These are phyloP conservation scores for Copidosoma aretas DNA, from an alignment of 2,888 invertebrate species.

Conservation along the genomic window DNA sequence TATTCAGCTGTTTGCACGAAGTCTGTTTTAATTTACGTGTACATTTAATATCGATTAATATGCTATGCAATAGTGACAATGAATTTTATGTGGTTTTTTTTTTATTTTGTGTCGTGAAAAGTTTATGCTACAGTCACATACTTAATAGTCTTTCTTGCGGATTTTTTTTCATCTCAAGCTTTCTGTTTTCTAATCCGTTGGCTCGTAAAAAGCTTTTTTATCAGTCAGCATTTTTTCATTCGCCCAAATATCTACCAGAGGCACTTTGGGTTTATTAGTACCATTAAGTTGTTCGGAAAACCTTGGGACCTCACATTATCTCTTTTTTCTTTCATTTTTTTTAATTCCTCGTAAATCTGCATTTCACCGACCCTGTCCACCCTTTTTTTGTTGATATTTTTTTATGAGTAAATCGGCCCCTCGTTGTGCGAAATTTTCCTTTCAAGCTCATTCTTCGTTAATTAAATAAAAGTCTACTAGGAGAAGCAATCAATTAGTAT, in stretches of 20 bases:
- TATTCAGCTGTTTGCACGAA: too few species aligned
- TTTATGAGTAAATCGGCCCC: slow-evolving; percentile 4
- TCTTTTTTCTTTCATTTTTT: slow-evolving; percentile 15
- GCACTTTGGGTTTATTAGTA: slow-evolving; percentile 63
- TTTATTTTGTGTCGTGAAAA: too few species aligned
- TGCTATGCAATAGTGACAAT: slow-evolving; percentile 3
- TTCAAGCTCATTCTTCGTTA: slow-evolving; percentile 20
- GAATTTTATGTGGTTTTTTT: not conserved
- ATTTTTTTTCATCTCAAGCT: not conserved
- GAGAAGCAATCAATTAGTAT: slow-evolving; percentile 19
- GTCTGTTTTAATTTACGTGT: not conserved
- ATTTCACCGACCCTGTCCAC: slow-evolving; percentile 38
- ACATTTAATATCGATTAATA: slow-evolving; percentile 3
- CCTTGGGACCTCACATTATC: slow-evolving; percentile 2
- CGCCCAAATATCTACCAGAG: slow-evolving; percentile 63
- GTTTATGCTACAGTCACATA: too few species aligned
- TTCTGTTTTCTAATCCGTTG: not conserved
- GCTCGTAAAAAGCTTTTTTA: slow-evolving; percentile 17
- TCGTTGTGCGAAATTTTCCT: slow-evolving; percentile 19
- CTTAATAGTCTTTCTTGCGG: not conserved
- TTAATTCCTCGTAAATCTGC: slow-evolving; percentile 4
- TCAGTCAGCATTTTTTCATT: slow-evolving; percentile 55
- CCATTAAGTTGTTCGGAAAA: slow-evolving; percentile 53
- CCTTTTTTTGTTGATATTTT: slow-evolving; percentile 37
- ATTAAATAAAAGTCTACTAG: slow-evolving; percentile 17